phyloP scores from a whole-genome alignment of 2,888 invertebrate genomes.

The Vanessa cardui region DNA sequence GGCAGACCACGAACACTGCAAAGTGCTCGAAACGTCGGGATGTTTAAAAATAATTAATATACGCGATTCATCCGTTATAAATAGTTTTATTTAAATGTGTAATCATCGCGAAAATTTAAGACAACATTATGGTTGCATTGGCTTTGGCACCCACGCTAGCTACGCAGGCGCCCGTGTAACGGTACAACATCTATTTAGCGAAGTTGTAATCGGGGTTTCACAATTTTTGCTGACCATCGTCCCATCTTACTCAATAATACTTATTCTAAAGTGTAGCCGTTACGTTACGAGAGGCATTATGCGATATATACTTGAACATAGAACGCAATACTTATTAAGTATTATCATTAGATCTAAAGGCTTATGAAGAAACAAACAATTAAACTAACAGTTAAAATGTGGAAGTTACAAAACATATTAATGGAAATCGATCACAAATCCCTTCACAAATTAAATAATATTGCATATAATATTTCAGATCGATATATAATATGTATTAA shows the following conservation, averaged over 20 bases:
- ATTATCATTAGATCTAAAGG: neutral
- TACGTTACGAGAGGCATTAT: constrained; percentile 3
- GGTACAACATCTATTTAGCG: constrained; percentile 50
- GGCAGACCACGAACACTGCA: too few relatives aligned
- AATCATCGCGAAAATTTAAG: too few relatives aligned
- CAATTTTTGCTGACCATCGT: constrained; percentile 60
- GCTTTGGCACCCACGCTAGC: constrained; percentile 50
- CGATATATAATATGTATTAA: neutral
- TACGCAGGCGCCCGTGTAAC: constrained; percentile 33
- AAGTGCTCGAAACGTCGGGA: too few relatives aligned
- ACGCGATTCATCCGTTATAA: too few relatives aligned
- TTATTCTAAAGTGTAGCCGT: constrained; percentile 45
- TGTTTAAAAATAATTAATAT: too few relatives aligned
- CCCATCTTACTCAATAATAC: constrained; percentile 59
- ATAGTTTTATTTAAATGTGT: too few relatives aligned
- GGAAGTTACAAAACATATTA: too few relatives aligned
- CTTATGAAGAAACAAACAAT: too few relatives aligned
- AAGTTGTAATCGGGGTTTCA: constrained; percentile 53
- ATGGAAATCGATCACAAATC: too few relatives aligned
- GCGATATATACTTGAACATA: constrained; percentile 4
- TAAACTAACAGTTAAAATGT: too few relatives aligned
- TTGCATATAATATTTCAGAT: too few relatives aligned
- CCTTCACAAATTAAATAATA: too few relatives aligned
- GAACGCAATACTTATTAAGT: neutral
- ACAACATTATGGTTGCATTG: constrained; percentile 42